phyloP scores from a whole-genome alignment of 1,140 invertebrate species.

The Hycleus phaleratus region DNA sequence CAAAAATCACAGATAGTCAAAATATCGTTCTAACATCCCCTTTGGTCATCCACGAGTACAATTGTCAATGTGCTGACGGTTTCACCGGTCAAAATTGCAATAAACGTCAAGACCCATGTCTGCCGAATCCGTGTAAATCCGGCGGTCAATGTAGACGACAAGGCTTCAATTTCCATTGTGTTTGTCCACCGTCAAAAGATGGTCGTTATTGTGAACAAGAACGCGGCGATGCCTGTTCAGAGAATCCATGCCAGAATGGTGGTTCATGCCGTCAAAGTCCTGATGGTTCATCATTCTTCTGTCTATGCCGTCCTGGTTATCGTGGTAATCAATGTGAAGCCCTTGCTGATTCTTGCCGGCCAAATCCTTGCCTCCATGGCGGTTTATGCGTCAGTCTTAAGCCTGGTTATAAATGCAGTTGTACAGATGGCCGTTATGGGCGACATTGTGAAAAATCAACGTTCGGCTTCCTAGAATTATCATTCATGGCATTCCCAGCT shows the following conservation, averaged over 20 bases:
- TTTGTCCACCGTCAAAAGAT: slow-evolving; percentile 66
- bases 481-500: slow-evolving; percentile 80
- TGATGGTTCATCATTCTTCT: slow-evolving; percentile 81
- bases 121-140: slow-evolving; percentile 79
- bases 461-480: slow-evolving; percentile 80
- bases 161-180: slow-evolving; percentile 75
- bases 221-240: slow-evolving; percentile 71
- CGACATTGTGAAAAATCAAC: slow-evolving; percentile 83
- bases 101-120: slow-evolving; percentile 78
- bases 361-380: slow-evolving; percentile 81
- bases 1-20: slow-evolving; percentile 67
- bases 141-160: slow-evolving; percentile 74
- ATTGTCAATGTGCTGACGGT: slow-evolving; percentile 70
- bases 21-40: slow-evolving; percentile 74
- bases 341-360: slow-evolving; percentile 76
- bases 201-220: slow-evolving; percentile 79
- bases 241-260: slow-evolving; percentile 80
- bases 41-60: slow-evolving; percentile 64
- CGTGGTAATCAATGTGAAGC: slow-evolving; percentile 82
- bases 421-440: slow-evolving; percentile 80
- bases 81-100: slow-evolving; percentile 74
- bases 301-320: slow-evolving; percentile 80
- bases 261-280: slow-evolving; percentile 81
- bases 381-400: slow-evolving; percentile 75
- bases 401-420: slow-evolving; percentile 81